phyloP scores from a whole-genome alignment of 1,140 invertebrate species.

The Argopecten irradians region DNA sequence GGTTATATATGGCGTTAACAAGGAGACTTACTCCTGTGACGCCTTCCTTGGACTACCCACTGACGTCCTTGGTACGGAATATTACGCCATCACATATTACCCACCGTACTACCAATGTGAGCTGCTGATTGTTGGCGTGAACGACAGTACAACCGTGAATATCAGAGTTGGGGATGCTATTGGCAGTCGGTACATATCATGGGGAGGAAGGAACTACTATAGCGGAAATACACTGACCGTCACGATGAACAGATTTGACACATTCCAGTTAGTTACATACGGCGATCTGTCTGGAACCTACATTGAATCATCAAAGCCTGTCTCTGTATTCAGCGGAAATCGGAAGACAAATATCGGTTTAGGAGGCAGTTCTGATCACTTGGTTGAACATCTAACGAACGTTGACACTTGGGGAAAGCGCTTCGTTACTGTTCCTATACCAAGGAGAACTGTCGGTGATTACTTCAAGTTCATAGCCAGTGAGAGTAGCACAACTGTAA shows the following conservation, averaged over 20 bases:
- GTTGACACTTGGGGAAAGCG: conserved; percentile 63
- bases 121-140: conserved; percentile 51
- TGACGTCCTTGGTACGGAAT: conserved; percentile 62
- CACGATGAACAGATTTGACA: conserved; percentile 55
- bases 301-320: conserved; percentile 50
- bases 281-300: conserved; percentile 62
- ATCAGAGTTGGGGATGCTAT: conserved; percentile 31
- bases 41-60: conserved; percentile 66
- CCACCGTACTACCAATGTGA: conserved; percentile 46
- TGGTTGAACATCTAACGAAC: conserved; percentile 63
- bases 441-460: conserved; percentile 56
- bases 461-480: conserved; percentile 58
- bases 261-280: conserved; percentile 54
- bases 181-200: conserved; percentile 32
- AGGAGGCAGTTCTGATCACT: conserved; percentile 55
- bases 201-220: conserved; percentile 49
- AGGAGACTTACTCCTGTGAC: conserved; percentile 63
- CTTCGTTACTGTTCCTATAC: conserved; percentile 58
- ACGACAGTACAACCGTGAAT: conserved; percentile 45
- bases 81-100: conserved; percentile 63
- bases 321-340: conserved; percentile 63
- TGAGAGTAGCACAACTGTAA: conserved; percentile 48
- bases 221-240: conserved; percentile 47
- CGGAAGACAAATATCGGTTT: conserved; percentile 47
- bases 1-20: conserved; percentile 64